Percentiles rank a stretch among this genome's conserved stretches.
Evolutionary conservation across 2,797 vertebrate genomes (phyloP).

Genomic region (Pristis pectinata): DNA sequence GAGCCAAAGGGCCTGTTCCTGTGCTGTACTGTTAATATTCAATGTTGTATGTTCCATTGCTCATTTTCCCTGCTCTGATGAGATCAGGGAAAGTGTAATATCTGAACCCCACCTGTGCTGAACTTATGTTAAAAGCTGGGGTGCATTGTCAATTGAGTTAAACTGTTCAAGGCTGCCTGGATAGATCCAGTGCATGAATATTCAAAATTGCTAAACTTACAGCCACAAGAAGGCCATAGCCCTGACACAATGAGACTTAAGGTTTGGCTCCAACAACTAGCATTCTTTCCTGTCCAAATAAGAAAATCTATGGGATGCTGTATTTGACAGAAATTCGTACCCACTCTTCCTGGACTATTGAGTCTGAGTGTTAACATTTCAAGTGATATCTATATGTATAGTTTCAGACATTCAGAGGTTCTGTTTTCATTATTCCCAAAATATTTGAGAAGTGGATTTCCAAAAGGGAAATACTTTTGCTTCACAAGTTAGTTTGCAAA

Average conservation of each 20-base stretch:
- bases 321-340: not conserved
- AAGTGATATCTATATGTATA: not conserved
- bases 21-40: too few species aligned
- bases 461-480: not conserved
- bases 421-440: not conserved
- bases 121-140: not conserved
- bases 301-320: not conserved
- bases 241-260: not conserved
- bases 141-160: not conserved
- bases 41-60: too few species aligned
- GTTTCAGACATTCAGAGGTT: not conserved
- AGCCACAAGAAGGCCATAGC: not conserved
- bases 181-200: not conserved
- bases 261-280: not conserved
- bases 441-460: not conserved
- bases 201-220: not conserved
- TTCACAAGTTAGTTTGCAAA: not conserved
- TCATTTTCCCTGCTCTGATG: not conserved
- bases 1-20: too few species aligned
- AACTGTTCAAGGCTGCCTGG: not conserved
- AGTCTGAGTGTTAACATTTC: not conserved
- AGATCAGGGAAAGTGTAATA: not conserved
- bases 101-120: not conserved
- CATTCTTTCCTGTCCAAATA: not conserved
- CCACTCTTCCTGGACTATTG: not conserved